Evolutionary conservation across 1,140 invertebrate species (phyloP).

Genomic region (Metopolophium dirhodum): DNA sequence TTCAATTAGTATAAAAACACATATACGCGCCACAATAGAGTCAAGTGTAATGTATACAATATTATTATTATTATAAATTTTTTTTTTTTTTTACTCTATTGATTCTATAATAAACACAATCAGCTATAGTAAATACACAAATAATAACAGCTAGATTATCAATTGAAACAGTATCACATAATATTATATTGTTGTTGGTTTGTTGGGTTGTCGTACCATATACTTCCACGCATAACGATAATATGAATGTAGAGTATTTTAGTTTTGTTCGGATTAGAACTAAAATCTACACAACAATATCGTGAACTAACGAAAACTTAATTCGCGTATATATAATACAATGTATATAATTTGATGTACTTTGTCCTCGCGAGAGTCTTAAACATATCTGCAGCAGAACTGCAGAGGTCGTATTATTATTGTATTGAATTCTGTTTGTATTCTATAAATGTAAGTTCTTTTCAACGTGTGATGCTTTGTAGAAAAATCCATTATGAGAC

Average conservation of each 20-base stretch:
- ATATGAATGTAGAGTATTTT: not conserved
- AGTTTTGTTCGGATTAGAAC: too few species aligned
- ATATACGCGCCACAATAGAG: too few species aligned
- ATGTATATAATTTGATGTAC: not conserved
- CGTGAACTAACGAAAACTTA: not conserved
- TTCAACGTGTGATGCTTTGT: not conserved
- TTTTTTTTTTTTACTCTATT: too few species aligned
- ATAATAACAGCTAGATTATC: not conserved
- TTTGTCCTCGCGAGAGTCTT: not conserved
- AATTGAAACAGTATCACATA: not conserved
- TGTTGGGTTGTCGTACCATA: not conserved
- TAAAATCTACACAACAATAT: not conserved
- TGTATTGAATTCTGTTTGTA: not conserved
- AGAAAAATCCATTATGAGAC: not conserved
- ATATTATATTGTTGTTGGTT: not conserved
- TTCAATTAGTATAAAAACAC: not conserved
- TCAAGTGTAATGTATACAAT: not conserved
- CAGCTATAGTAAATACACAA: not conserved
- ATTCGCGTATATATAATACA: not conserved
- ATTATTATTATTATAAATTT: not conserved
- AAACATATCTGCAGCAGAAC: not conserved
- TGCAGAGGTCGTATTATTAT: not conserved
- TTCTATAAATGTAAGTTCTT: not conserved
- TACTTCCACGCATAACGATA: not conserved
- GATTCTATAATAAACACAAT: too few species aligned